Evolutionary conservation across 2,113 vertebrate species (phyloP).

Genomic region (Triplophysa tibetana): DNA sequence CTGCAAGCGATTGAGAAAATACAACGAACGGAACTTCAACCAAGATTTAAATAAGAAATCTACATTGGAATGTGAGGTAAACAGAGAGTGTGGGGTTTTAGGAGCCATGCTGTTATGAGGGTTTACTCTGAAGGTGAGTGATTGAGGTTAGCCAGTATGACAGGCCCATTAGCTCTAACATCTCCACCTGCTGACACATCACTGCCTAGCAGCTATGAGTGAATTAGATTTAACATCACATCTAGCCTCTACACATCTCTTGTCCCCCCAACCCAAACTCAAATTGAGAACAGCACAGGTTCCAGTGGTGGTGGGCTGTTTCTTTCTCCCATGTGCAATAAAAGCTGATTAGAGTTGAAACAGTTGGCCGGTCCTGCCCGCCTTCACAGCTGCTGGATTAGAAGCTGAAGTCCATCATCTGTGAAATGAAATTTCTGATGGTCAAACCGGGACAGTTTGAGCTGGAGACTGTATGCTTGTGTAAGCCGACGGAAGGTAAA

Average conservation of each 20-base stretch:
- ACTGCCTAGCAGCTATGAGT: conserved; percentile 31
- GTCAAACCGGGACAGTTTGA: conserved; percentile 61
- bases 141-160: conserved; percentile 37
- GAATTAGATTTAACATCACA: conserved; percentile 45
- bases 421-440: conserved; percentile 73
- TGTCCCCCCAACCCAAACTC: conserved; percentile 19
- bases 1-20: background rate
- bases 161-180: conserved; percentile 44
- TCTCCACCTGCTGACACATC: conserved; percentile 45
- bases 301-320: conserved; percentile 39
- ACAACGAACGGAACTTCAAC: background rate
- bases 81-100: conserved; percentile 11
- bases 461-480: conserved; percentile 24
- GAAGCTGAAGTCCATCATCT: conserved; percentile 75
- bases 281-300: conserved; percentile 15
- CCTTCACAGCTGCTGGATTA: conserved; percentile 74
- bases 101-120: background rate
- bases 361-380: conserved; percentile 71
- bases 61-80: background rate
- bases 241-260: conserved; percentile 16
- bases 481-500: background rate
- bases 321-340: conserved; percentile 71
- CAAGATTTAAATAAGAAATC: background rate
- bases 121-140: conserved; percentile 29
- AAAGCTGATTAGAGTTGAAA: conserved; percentile 80